Conservation (phyloP, 2,888 invertebrate genomes). For the Melipona beecheii region DNA sequence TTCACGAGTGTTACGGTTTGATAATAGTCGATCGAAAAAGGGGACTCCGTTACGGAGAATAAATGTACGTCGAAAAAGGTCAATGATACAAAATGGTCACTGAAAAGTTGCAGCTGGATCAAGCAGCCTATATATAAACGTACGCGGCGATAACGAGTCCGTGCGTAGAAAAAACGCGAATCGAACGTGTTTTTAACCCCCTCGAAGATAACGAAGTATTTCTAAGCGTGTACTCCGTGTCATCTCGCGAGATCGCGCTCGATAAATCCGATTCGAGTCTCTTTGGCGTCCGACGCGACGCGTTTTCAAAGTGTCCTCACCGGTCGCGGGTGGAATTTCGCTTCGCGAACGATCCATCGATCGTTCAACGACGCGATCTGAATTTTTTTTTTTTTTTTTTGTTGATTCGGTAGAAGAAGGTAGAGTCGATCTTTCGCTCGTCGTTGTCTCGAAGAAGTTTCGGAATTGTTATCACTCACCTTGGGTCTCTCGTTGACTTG, state of each 20-base stretch:
- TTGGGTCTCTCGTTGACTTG: background rate
- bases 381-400: background rate
- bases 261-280: constrained; percentile 11
- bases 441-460: background rate
- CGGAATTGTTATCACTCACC: background rate
- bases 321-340: background rate
- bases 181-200: background rate
- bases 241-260: background rate
- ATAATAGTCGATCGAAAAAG: constrained; percentile 5
- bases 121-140: constrained; percentile 10
- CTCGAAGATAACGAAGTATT: background rate
- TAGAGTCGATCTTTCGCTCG: background rate
- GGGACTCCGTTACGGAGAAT: background rate
- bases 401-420: background rate
- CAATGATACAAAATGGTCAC: constrained; percentile 10
- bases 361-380: background rate
- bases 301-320: constrained; percentile 11
- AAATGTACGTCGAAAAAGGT: constrained; percentile 21
- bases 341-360: background rate
- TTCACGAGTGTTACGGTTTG: too few species aligned
- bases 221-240: background rate
- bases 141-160: constrained; percentile 10
- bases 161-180: constrained; percentile 9
- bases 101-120: constrained; percentile 7
- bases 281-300: background rate